A percentile compares a stretch with the other conserved stretches of the same genome.
phyloP scores from a whole-genome alignment of 2,797 vertebrate genomes.

The Crocodylus rhombifer region DNA sequence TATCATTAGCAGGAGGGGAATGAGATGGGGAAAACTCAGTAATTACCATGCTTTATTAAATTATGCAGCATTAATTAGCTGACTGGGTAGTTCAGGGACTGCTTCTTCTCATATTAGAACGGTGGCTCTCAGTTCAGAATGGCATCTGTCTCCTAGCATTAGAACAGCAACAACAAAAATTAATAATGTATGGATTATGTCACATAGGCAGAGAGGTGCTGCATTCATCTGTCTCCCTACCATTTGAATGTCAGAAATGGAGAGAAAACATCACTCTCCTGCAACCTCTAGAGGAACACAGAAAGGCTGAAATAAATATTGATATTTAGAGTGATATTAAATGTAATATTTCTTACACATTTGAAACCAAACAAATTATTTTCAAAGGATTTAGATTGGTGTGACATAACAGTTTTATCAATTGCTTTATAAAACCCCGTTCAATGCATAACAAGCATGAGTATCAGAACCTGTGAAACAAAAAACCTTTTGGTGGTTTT shows the following conservation, averaged over 20 bases:
- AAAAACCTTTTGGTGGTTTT: not conserved
- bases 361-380: not conserved
- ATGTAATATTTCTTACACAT: conserved; percentile 34
- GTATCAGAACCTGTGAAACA: not conserved
- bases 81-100: conserved; percentile 53
- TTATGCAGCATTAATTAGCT: conserved; percentile 75
- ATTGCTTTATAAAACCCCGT: not conserved
- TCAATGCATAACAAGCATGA: not conserved
- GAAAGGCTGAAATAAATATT: conserved; percentile 39
- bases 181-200: conserved; percentile 65
- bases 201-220: conserved; percentile 39
- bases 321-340: conserved; percentile 4
- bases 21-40: conserved; percentile 32
- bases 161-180: conserved; percentile 62
- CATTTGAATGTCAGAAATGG: conserved; percentile 47
- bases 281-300: conserved; percentile 20
- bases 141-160: conserved; percentile 60
- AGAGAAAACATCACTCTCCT: conserved; percentile 1
- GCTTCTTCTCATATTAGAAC: conserved; percentile 29
- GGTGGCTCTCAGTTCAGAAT: conserved; percentile 57
- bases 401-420: not conserved
- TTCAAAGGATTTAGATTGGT: conserved; percentile 18
- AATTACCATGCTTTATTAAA: conserved; percentile 73
- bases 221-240: conserved; percentile 50
- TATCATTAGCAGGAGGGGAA: conserved; percentile 51